Base-by-base conservation (phyloP, 1,140 invertebrate genomes). In the Chironomus tepperi region DNA sequence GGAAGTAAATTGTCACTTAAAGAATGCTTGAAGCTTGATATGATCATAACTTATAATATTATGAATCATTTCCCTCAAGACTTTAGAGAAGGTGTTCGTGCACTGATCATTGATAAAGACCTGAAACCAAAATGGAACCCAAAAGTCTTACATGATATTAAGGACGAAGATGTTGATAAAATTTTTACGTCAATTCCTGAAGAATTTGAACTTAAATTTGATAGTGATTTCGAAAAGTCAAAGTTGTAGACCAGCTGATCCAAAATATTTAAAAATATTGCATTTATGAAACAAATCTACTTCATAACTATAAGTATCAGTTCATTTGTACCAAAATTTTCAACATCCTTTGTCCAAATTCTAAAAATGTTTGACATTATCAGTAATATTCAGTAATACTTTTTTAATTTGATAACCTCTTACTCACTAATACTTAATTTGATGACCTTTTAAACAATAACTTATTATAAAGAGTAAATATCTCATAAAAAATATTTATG, bases 21-120 rank as follows among this genome's bases (percentile, higher is more conserved):
- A 43, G 93, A 99, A 77, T 95, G 93, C 81, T 86, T 99, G 1
- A 87, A 89, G 75, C 95, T 97, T 88, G 98, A 99, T 83, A 89
- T 86, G 15, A 8, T 67, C 7, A 3, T 67, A 16, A 67, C 8
- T 7, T 3, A 7, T n/a, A 19, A 67, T 67, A 16, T 67, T 67
- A 67, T 18, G n/a, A 19, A 16, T 16, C 15, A 92, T 73, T 95
- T 98, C 3, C 86, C 15, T 67, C n/a, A 19, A 16, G 65, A 67
- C 18, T 67, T 67, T 19, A 67, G 7, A 1, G 65, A 67, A 92
- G 90, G 93, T 73, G 95, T 98, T 3, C 86, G 96, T 79, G 96
- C 97, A 77, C 85, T 98, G 16, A 84, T 99, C 8, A 89, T 98
- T 43, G 96, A 98, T 80, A 98, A 98, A 85, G 96, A 98, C 82